Evolutionary conservation across 2,113 vertebrate genomes (phyloP).

Genomic region (Rhagologus leucostigma): DNA sequence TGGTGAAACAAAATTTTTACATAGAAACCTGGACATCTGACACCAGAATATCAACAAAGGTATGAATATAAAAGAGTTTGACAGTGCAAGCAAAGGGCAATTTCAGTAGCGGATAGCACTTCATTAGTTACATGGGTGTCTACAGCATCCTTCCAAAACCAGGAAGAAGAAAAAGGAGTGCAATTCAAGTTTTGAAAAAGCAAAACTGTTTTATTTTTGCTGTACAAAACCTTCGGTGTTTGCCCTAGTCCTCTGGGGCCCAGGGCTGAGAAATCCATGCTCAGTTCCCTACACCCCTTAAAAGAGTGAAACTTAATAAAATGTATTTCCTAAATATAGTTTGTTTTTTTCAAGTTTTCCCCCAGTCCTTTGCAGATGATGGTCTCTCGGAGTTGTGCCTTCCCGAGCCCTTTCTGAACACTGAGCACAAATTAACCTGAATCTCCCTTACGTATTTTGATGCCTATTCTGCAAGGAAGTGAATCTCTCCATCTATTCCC

Average conservation of each 20-base stretch:
- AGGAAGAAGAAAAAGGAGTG: not conserved
- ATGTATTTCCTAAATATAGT: not conserved
- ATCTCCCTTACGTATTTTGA: not conserved
- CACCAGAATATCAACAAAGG: not conserved
- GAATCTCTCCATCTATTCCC: not conserved
- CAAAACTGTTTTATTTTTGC: not conserved
- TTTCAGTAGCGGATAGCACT: not conserved
- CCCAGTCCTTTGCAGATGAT: not conserved
- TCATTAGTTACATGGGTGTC: not conserved
- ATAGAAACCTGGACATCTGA: not conserved
- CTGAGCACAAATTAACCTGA: not conserved
- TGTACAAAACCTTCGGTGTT: not conserved
- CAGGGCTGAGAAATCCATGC: not conserved
- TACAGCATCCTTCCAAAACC: not conserved
- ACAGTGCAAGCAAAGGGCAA: not conserved
- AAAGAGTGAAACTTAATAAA: not conserved
- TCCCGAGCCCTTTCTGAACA: not conserved
- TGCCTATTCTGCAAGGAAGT: not conserved
- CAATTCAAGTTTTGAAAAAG: not conserved
- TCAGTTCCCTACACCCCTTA: not conserved
- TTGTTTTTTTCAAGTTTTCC: rapidly evolving
- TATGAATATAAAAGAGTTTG: not conserved
- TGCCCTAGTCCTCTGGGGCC: not conserved
- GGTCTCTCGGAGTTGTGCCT: not conserved
- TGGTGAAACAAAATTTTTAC: not conserved